Evolutionary conservation across 1,140 invertebrate species (phyloP), one percentile per base, ranked within the genome.

Genomic region (Drosophila pruinosa): DNA sequence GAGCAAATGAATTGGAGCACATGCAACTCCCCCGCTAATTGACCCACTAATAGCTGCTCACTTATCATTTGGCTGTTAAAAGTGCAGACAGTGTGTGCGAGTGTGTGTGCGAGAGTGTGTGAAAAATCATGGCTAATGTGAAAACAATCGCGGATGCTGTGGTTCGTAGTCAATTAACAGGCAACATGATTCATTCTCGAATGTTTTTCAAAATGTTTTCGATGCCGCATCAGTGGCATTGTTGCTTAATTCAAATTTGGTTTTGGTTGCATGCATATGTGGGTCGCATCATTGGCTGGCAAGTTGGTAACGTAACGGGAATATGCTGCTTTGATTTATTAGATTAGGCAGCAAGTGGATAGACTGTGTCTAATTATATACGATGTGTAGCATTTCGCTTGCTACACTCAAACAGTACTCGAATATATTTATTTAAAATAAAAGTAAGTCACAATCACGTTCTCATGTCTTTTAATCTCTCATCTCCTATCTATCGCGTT

Each of bases 51-150:
- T 78, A 75, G 74, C 74, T 69, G 73, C 69, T 70, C 80, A 85
- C 77, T 86, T 86, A 81, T 85, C 80, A 85, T 69, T 24, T 4
- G 39, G 6, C 5, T 6, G 39, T 56, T 52, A 58, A 67, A 62
- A 54, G 48, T 50, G 10, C 22, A 61, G 19, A 48, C 21, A 6
- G 45, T 47, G 5, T 45, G 12, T 31, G 4, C 14, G 17, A 38
- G 21, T 15, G 10, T 43, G 31, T 21, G 22, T 53, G 15, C 26
- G 10, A 26, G 14, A 39, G 28, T 43, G 50, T 75, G 73, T 52
- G 83, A 86, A 78, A 86, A 81, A 86, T 81, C 78, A 78, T 82
- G 67, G 82, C 75, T 82, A 88, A 88, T 88, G 82, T 78, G 82
- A 78, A 88, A 88, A 88, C 82, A 88, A 88, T 88, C 83, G 78